Base-by-base conservation (phyloP, 2,797 vertebrate genomes). In the Muscicapa comitata region DNA sequence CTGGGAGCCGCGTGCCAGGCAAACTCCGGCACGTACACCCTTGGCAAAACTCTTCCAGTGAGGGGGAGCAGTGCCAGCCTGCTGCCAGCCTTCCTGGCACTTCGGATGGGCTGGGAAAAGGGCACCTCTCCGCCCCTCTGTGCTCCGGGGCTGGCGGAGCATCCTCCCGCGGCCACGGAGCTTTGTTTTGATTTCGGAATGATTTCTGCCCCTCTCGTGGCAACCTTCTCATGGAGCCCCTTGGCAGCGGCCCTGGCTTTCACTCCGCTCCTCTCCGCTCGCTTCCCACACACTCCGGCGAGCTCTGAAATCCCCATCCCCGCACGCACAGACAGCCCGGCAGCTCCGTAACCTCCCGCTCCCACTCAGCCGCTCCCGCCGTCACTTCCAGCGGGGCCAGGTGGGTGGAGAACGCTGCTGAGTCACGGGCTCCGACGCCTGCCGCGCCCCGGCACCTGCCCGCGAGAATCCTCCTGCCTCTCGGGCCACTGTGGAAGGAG, bases 201-300 rank as follows among this genome's bases (percentile, higher is more conserved):
- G 7, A 12, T 58, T 79, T 72, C 47, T 33, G 67, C 38, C 67
- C 67, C 62, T 74, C 7, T 5, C 1, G 11, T 59, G 79, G 67
- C 57, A 92, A 75, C 26, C 77, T 88, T 90, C 88, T 90, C 57
- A 48, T 10, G 93, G 94, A 91, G 84, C 88, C 86, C 86, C 91
- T 93, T 94, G 92, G 92, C 87, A 88, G 88, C 72, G 25, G 40
- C 84, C 73, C 55, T 42, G 89, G 50, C 85, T 93, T 86, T 94
- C 79, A 7, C 83, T 76, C 59, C 4, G 38, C 86, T 94, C 90
- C 86, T 89, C 88, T 89, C 58, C 16, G 4, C 78, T 73, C 4
- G 25, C 86, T 88, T 65, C 75, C 93, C 86, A 95, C 94, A 17
- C 91, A 17, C 78, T 85, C 88, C 80, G 11, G 78, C 33, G 17